A percentile compares a stretch with the other conserved stretches of the same genome.
Conservation (phyloP, 2,113 vertebrate species). For the Dryoscopus gambensis region DNA sequence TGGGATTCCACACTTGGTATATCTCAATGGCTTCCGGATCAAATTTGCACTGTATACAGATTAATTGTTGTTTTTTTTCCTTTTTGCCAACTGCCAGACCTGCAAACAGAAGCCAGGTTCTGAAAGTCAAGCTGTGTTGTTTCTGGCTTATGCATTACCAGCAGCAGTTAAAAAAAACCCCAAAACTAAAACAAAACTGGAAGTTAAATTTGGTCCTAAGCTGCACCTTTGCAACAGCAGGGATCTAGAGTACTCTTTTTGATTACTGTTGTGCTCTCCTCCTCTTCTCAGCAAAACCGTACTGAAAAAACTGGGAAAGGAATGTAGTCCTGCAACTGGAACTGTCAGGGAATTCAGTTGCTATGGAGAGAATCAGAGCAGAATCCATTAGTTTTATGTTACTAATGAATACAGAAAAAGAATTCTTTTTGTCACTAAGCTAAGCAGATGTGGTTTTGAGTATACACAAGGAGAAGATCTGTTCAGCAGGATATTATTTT, state of each 20-base stretch:
- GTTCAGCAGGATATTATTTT: background rate
- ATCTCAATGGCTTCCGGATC: constrained; percentile 26
- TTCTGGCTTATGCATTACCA: constrained; percentile 22
- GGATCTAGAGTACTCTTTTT: background rate
- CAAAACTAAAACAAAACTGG: background rate
- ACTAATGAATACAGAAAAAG: constrained; percentile 25
- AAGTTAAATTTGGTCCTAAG: constrained; percentile 9
- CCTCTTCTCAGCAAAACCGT: background rate
- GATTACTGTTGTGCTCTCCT: background rate
- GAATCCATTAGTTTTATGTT: constrained; percentile 43
- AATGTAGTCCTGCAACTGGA: background rate
- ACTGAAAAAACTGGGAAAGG: background rate
- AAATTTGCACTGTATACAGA: constrained; percentile 34
- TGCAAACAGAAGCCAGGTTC: constrained; percentile 47
- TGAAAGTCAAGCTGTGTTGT: constrained; percentile 56
- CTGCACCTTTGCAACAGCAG: background rate
- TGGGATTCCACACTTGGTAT: constrained; percentile 5
- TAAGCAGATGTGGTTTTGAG: constrained; percentile 10
- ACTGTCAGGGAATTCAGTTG: constrained; percentile 39
- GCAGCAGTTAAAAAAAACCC: background rate
- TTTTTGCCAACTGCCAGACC: constrained; percentile 21
- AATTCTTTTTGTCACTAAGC: constrained; percentile 4
- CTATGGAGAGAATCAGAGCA: constrained; percentile 49
- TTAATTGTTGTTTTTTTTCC: background rate
- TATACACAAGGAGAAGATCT: background rate